Conservation (phyloP, 2,797 vertebrate genomes). For the Falco peregrinus region DNA sequence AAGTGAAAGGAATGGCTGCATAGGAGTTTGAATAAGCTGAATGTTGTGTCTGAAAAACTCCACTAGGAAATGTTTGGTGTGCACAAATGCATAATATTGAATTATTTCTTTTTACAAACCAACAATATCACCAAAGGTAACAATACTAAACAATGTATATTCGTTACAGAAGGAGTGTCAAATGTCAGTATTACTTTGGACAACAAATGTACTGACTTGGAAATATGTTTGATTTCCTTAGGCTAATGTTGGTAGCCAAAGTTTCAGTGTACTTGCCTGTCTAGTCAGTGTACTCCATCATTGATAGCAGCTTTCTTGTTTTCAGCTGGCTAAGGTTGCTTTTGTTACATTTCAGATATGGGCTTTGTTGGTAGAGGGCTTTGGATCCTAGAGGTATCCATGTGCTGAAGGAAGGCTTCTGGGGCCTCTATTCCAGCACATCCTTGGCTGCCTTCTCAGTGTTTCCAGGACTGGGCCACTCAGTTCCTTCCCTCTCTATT, state of each 20-base stretch:
- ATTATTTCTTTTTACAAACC: background rate
- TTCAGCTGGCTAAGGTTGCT: background rate
- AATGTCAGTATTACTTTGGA: background rate
- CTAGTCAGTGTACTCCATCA: background rate
- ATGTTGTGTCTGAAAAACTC: background rate
- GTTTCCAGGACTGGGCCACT: background rate
- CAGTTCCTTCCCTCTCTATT: background rate
- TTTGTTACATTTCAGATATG: background rate
- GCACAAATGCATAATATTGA: background rate
- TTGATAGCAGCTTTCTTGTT: background rate
- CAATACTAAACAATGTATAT: background rate
- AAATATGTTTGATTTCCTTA: fast-evolving
- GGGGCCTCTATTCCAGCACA: background rate
- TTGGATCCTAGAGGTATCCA: background rate
- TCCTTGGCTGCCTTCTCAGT: background rate
- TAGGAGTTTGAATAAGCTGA: background rate
- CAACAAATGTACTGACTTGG: background rate
- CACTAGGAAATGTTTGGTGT: background rate
- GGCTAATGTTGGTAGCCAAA: background rate
- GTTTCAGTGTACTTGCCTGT: background rate
- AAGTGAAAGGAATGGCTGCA: background rate
- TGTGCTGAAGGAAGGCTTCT: background rate
- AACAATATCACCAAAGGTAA: background rate
- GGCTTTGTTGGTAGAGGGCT: background rate
- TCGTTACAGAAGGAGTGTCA: background rate